Evolutionary conservation across 2,113 vertebrate species (phyloP).

Genomic region (Colistium nudipinnis): DNA sequence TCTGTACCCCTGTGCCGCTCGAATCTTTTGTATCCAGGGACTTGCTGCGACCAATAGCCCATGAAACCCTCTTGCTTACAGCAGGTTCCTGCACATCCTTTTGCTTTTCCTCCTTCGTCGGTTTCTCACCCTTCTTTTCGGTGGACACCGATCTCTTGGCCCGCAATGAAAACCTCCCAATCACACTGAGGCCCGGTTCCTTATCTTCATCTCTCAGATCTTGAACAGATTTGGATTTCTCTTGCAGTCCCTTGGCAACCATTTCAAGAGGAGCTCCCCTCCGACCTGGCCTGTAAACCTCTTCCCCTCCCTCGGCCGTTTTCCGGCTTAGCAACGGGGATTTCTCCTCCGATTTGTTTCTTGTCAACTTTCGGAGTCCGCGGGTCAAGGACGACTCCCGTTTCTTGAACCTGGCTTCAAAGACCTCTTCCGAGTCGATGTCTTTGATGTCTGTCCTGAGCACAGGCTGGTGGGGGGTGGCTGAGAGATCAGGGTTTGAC

Average conservation of each 20-base stretch:
- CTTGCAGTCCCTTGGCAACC: constrained; percentile 69
- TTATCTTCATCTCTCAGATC: constrained; percentile 85
- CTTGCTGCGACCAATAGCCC: constrained; percentile 82
- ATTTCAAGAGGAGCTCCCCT: constrained; percentile 89
- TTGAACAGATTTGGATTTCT: constrained; percentile 91
- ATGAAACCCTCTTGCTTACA: constrained; percentile 78
- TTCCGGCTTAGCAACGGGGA: constrained; percentile 70
- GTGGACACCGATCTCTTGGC: constrained; percentile 78
- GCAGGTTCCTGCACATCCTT: constrained; percentile 67
- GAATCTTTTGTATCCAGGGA: constrained; percentile 77
- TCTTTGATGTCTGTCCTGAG: constrained; percentile 85
- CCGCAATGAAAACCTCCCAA: constrained; percentile 88
- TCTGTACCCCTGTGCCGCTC: constrained; percentile 20
- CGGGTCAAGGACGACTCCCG: constrained; percentile 89
- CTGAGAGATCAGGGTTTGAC: constrained; percentile 36
- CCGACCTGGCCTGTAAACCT: constrained; percentile 89
- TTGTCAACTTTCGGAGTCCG: constrained; percentile 87
- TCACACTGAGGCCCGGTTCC: constrained; percentile 82
- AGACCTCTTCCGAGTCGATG: constrained; percentile 92
- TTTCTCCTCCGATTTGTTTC: constrained; percentile 90
- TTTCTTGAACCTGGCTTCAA: constrained; percentile 95
- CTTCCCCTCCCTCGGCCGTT: constrained; percentile 83
- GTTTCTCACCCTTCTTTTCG: constrained; percentile 77
- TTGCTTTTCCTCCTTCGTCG: constrained; percentile 61
- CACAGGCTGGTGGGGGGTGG: constrained; percentile 48